Evolutionary conservation across 2,888 invertebrate species (phyloP), one percentile per base, ranked within the genome.

Genomic region (Epistrophe grossulariae): DNA sequence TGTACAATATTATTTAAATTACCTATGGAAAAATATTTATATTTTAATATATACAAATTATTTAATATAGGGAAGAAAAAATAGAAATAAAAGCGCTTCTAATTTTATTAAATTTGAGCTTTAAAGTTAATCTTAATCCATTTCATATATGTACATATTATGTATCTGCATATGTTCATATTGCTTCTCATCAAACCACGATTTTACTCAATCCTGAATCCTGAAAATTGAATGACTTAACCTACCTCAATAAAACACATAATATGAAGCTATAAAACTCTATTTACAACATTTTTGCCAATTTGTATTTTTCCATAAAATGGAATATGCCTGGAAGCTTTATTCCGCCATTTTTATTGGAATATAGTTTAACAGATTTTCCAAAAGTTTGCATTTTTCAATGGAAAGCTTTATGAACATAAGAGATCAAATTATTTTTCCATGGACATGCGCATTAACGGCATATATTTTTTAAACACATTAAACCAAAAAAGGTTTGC

Each of bases 231-330:
- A 62, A 62, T 55, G 62, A 48, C 70, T 64, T 64, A 82, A 79
- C 83, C 83, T 83, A 73, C 78, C 79, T 79, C 83, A 83, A 83
- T 79, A 43, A 71, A 64, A 64, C 48, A 50, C 31, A 40, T 70
- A 31, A 64, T 45, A 35, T 40, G n/a, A 13, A 60, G 6, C 17
- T 15, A 50, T 68, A 13, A 28, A n/a, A 68, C 43, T 48, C 52
- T 68, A 35, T 59, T 68, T 68, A 79, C 72, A 68, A 38, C 17
- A 52, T 52, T 28, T 52, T 28, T n/a, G 40, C 24, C 38, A 62
- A 50, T 55, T 40, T 57, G 31, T 17, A 70, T 48, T 50, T n/a
- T 70, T 84, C 72, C 70, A 66, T 40, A 45, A 59, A 68, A 55
- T 62, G 48, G 60, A 72, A 79, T 48, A 45, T 2, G 40, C 7